These are phyloP conservation scores for Mystacides longicornis DNA, from an alignment of 2,888 invertebrate genomes.

Conservation along the genomic window DNA sequence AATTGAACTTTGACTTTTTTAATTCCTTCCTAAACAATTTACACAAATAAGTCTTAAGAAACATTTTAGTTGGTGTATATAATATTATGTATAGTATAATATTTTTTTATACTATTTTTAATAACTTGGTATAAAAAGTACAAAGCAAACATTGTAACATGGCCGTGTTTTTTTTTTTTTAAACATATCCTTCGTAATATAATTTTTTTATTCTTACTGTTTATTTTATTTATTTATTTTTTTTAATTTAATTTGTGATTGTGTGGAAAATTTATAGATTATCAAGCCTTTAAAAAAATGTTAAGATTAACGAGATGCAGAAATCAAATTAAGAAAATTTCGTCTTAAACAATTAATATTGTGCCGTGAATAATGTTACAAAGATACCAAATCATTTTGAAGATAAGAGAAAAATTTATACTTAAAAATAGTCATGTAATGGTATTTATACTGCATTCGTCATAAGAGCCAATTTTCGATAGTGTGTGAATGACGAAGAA, in stretches of 20 bases:
- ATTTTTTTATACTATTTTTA: slow-evolving; percentile 16
- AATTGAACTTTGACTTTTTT: not conserved
- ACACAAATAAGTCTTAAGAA: not conserved
- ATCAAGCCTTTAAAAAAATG: too few relatives aligned
- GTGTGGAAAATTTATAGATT: too few relatives aligned
- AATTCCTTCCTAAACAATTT: not conserved
- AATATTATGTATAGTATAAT: not conserved
- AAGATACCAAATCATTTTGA: too few relatives aligned
- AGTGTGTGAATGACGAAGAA: too few relatives aligned
- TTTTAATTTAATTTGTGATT: slow-evolving; percentile 1
- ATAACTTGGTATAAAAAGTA: slow-evolving; percentile 25
- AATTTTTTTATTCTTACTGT: not conserved
- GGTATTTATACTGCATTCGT: too few relatives aligned
- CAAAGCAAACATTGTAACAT: slow-evolving; percentile 19
- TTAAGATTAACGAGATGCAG: too few relatives aligned
- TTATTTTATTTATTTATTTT: slow-evolving; percentile 1
- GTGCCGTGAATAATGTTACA: too few relatives aligned
- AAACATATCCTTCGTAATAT: not conserved
- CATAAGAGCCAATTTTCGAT: too few relatives aligned
- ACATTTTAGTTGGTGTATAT: slow-evolving; percentile 1
- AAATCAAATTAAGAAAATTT: too few relatives aligned
- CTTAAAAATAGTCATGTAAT: too few relatives aligned
- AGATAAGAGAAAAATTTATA: too few relatives aligned
- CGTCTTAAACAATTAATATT: too few relatives aligned
- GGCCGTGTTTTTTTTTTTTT: not conserved